Percentiles rank a stretch among this genome's conserved stretches.
These are phyloP conservation scores for Pedionomus torquatus DNA, from an alignment of 2,113 vertebrate genomes.

Conservation along the genomic window DNA sequence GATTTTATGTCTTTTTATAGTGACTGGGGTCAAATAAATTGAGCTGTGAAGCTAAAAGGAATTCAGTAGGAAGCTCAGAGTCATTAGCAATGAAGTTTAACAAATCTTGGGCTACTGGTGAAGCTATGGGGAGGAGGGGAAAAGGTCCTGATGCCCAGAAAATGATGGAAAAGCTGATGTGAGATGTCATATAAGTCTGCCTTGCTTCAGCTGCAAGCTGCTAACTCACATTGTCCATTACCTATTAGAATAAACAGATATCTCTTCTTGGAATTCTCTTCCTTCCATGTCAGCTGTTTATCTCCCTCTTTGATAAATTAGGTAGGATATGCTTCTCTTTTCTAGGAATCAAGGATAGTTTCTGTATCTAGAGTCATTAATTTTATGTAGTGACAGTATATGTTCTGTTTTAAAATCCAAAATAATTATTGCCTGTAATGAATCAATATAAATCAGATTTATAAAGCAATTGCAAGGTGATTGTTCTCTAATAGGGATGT, in stretches of 20 bases:
- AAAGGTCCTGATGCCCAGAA: not conserved
- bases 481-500: not conserved
- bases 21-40: not conserved
- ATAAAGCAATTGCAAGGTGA: not conserved
- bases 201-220: not conserved
- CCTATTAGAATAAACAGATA: not conserved
- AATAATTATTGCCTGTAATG: not conserved
- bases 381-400: not conserved
- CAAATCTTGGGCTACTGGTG: not conserved
- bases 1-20: not conserved
- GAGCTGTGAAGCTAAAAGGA: not conserved
- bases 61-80: not conserved
- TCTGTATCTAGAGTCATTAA: not conserved
- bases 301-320: not conserved
- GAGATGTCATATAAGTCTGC: not conserved
- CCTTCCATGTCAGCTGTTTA: not conserved
- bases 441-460: not conserved
- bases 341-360: not conserved
- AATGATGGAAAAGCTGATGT: constrained; percentile 33
- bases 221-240: not conserved
- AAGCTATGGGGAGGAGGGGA: not conserved
- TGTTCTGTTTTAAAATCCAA: not conserved
- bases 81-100: not conserved
- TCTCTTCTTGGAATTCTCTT: not conserved
- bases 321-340: not conserved